Percentiles rank a stretch among this genome's conserved stretches.
Evolutionary conservation across 2,888 invertebrate species (phyloP).

Genomic region (Drosophila histrio): DNA sequence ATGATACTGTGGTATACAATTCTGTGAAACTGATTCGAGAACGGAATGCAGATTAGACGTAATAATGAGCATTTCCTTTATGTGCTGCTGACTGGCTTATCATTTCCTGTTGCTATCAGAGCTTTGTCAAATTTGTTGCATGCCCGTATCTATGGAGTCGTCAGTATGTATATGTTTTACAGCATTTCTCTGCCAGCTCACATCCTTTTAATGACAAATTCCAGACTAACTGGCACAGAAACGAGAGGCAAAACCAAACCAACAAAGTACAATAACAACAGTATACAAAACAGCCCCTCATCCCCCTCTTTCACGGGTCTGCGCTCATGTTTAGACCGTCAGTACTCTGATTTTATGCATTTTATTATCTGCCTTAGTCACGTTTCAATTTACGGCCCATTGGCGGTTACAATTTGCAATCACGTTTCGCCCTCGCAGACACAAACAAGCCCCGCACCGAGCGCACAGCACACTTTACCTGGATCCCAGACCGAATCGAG

Average conservation of each 20-base stretch:
- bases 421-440: conserved; percentile 71
- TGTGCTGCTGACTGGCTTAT: conserved; percentile 16
- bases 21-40: not conserved
- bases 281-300: conserved; percentile 1
- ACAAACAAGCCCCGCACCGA: conserved; percentile 10
- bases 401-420: conserved; percentile 84
- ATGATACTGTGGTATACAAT: not conserved
- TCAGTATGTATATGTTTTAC: conserved; percentile 20
- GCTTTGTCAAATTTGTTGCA: conserved; percentile 36
- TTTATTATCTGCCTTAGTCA: conserved; percentile 82
- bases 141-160: conserved; percentile 11
- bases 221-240: conserved; percentile 40
- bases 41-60: conserved; percentile 3
- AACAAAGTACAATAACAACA: conserved; percentile 50
- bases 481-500: not conserved
- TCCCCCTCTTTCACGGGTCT: conserved; percentile 51
- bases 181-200: conserved; percentile 30
- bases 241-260: conserved; percentile 13
- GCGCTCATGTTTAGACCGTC: conserved; percentile 59
- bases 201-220: conserved; percentile 69
- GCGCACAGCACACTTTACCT: not conserved
- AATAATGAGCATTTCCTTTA: conserved; percentile 30
- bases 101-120: conserved; percentile 28
- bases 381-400: conserved; percentile 84
- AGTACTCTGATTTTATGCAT: conserved; percentile 81